phyloP scores from a whole-genome alignment of 2,888 invertebrate species.

The Diogma glabrata region DNA sequence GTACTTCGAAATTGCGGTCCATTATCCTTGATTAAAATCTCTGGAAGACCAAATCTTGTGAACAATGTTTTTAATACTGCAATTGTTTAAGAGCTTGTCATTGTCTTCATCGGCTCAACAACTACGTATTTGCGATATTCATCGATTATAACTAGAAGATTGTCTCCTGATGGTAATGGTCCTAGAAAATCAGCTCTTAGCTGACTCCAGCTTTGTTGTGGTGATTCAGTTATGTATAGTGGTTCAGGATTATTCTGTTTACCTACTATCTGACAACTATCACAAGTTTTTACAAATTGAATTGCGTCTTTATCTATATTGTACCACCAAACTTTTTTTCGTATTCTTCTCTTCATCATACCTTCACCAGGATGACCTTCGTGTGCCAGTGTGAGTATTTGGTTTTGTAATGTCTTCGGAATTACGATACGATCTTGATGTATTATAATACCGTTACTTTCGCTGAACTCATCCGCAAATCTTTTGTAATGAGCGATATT shows the following conservation, averaged over 20 bases:
- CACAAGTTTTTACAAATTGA: no score
- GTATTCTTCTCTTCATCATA: no score
- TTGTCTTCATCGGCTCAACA: conserved; percentile 13
- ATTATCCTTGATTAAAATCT: conserved; percentile 19
- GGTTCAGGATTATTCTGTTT: conserved; percentile 11
- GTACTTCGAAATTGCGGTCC: conserved; percentile 14
- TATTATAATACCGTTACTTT: no score
- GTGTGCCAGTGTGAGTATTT: no score
- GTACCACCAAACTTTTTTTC: no score
- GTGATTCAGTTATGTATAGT: conserved; percentile 1
- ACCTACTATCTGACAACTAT: no score
- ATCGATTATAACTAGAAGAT: conserved; percentile 22
- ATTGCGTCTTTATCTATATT: no score
- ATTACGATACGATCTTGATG: no score
- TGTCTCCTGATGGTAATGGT: conserved; percentile 20
- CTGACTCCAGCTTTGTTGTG: conserved; percentile 8
- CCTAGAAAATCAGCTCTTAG: conserved; percentile 23
- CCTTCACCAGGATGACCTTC: no score
- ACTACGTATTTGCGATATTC: conserved; percentile 23
- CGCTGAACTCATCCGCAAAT: no score
- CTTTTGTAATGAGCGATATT: no score
- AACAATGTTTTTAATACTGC: conserved; percentile 19
- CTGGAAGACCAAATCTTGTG: conserved; percentile 20
- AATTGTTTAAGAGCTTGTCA: conserved; percentile 16
- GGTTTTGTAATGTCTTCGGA: no score